Evolutionary conservation across 2,797 vertebrate genomes (phyloP).

Genomic region (Pteropus rufus): DNA sequence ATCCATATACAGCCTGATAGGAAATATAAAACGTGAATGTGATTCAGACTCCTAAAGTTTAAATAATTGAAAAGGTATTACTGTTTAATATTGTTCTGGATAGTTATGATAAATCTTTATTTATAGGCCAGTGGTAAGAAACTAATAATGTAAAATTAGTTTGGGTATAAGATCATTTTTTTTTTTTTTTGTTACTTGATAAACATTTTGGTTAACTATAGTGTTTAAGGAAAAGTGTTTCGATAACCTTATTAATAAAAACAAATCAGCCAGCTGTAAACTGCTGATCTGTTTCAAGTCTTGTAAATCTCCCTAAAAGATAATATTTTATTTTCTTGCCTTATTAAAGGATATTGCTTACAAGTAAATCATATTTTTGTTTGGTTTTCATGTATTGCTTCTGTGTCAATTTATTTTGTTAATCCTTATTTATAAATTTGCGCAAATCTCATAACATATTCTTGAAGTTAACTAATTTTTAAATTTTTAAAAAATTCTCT

Average conservation of each 20-base stretch:
- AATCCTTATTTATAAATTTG: constrained; percentile 10
- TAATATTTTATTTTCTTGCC: not conserved
- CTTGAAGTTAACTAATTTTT: not conserved
- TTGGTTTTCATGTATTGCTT: not conserved
- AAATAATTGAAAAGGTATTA: not conserved
- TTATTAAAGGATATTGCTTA: not conserved
- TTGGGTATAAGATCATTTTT: not conserved
- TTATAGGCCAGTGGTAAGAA: not conserved
- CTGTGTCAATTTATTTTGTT: not conserved
- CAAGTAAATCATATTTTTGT: constrained; percentile 1
- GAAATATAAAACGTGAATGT: not conserved
- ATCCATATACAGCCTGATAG: not conserved
- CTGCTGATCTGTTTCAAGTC: not conserved
- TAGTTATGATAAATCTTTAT: constrained; percentile 1
- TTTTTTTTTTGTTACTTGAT: constrained; percentile 15
- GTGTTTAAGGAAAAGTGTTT: not conserved
- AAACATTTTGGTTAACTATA: not conserved
- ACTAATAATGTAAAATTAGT: not conserved
- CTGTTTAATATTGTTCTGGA: not conserved
- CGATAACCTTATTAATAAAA: not conserved
- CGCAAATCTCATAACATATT: not conserved
- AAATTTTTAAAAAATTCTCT: not conserved
- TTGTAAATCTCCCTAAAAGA: not conserved
- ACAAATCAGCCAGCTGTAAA: not conserved
- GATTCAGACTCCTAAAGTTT: not conserved